These are phyloP conservation scores for Antitype chi DNA, from an alignment of 2,888 invertebrate species.

Conservation along the genomic window DNA sequence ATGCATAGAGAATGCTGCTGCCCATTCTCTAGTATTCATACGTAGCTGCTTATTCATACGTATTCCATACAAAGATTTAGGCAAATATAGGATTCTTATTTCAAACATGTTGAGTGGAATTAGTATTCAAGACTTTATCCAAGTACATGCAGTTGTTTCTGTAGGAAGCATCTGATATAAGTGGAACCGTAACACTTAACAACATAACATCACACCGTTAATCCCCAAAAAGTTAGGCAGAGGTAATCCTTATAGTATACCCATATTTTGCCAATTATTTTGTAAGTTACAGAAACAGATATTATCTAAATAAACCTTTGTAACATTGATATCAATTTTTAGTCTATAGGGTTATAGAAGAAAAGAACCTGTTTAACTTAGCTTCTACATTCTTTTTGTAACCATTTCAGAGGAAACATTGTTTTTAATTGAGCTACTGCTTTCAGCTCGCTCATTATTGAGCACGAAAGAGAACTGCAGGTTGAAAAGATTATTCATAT, in stretches of 20 bases:
- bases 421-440: background rate
- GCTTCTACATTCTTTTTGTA: background rate
- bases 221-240: no score
- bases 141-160: background rate
- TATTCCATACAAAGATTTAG: background rate
- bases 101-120: background rate
- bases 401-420: background rate
- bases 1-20: no score
- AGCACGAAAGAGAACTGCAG: background rate
- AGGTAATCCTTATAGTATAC: background rate
- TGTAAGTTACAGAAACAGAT: background rate
- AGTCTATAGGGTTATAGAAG: background rate
- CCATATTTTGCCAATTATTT: background rate
- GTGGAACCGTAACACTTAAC: background rate
- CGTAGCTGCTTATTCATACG: background rate
- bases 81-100: background rate
- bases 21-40: no score
- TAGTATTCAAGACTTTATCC: background rate
- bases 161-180: background rate
- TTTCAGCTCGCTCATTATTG: background rate
- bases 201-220: background rate
- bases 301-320: background rate
- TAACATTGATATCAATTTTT: no score
- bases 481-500: background rate
- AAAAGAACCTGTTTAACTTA: background rate